A percentile compares a stretch with the other conserved stretches of the same genome.
These are phyloP conservation scores for Charina bottae DNA, from an alignment of 2,113 vertebrate genomes.

Conservation along the genomic window DNA sequence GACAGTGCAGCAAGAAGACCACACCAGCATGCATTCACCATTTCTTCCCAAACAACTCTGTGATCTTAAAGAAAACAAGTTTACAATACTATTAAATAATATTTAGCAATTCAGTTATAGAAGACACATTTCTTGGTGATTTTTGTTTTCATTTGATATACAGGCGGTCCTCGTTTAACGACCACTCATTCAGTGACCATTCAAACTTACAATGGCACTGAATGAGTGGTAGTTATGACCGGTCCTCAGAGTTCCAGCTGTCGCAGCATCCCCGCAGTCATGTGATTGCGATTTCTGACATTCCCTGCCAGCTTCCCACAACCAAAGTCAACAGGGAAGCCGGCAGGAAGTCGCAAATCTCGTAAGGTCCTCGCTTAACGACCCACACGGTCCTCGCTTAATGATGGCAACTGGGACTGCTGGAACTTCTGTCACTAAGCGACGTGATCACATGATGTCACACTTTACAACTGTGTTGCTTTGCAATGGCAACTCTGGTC, in stretches of 20 bases:
- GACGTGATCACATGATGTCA: neutral
- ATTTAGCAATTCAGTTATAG: neutral
- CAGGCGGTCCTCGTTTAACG: neutral
- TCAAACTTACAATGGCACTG: no score
- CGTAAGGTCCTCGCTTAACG: neutral
- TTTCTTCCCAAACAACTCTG: conserved; percentile 96
- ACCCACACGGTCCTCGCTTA: neutral
- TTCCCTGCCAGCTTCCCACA: neutral
- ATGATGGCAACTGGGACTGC: neutral
- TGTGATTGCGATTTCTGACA: neutral
- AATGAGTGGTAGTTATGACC: no score
- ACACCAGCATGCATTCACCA: conserved; percentile 98
- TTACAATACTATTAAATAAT: conserved; percentile 25
- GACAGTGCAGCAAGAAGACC: conserved; percentile 95
- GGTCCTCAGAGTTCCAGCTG: no score
- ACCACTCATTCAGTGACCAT: no score
- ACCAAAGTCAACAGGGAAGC: neutral
- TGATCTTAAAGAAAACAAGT: conserved; percentile 75
- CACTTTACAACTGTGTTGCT: neutral
- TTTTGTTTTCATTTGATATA: neutral
- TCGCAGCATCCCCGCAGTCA: neutral
- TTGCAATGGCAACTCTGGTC: neutral
- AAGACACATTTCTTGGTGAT: neutral
- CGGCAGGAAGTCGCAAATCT: neutral
- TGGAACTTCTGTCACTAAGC: neutral